phyloP scores from a whole-genome alignment of 2,888 invertebrate species.

The Gastrophysa polygoni region DNA sequence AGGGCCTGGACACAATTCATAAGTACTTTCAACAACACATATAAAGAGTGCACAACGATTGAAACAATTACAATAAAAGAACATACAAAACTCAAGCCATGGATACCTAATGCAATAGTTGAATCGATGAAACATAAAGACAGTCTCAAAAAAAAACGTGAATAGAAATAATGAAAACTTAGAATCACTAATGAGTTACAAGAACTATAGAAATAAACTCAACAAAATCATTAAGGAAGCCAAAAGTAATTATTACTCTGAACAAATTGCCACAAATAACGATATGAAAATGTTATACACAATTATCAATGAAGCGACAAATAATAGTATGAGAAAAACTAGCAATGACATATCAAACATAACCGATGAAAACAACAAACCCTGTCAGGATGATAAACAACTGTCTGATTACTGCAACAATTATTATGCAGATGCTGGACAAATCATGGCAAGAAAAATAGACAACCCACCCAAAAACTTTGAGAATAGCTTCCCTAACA shows the following conservation, averaged over 20 bases:
- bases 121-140: neutral
- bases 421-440: too few species aligned
- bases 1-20: conserved; percentile 1
- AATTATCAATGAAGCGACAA: neutral
- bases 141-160: neutral
- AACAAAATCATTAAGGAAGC: neutral
- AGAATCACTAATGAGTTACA: too few species aligned
- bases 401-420: too few species aligned
- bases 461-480: too few species aligned
- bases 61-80: neutral
- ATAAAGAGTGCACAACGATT: neutral
- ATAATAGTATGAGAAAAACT: neutral
- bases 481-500: too few species aligned
- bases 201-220: neutral
- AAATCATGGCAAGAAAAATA: too few species aligned
- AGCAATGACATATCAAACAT: too few species aligned
- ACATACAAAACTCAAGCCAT: neutral
- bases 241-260: neutral
- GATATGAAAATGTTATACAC: neutral
- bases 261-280: neutral
- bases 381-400: too few species aligned
- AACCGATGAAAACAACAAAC: too few species aligned
- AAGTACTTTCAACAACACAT: neutral
- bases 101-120: neutral
- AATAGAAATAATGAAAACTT: neutral